Evolutionary conservation across 2,113 vertebrate genomes (phyloP), one percentile per base, ranked within the genome.

Genomic region (Tringa solitaria): DNA sequence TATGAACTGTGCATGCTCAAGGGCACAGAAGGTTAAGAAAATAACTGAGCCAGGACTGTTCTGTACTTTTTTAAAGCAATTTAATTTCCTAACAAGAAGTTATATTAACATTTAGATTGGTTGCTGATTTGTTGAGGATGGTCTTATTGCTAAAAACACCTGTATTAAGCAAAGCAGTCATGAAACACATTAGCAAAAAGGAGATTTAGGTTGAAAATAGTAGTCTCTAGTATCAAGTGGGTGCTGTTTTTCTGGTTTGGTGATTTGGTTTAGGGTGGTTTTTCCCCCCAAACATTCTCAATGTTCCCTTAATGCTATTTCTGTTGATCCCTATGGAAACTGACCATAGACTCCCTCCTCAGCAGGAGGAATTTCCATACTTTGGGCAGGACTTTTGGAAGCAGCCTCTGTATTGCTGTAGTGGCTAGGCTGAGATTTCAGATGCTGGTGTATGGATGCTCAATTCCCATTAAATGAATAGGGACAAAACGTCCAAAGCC

Each of bases 1-100:
- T n/a, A 57, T 53, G 64, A 91, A 85, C 61, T 81, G 28, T 78
- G 63, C 15, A 30, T n/a, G 33, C 74, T 93, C 70, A 96, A 97
- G 93, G 95, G 59, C 83, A 68, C 24, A 0, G 12, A 50, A 94
- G 87, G 91, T 72, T 82, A 51, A 86, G 79, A 33, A 84, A 68
- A 77, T 27, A 86, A 84, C 46, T 7, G n/a, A 78, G 56, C 13
- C 39, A 21, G 79, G 65, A 59, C 33, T 9, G 8, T 72, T 81
- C 32, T 48, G 37, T 37, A 74, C 35, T 39, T 90, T 90, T 54
- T 83, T 1, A 73, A 73, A 94, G 37, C 11, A 54, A 57, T 82
- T 41, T 50, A 27, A 78, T 89, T 90, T 87, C 57, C 65, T 84
- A 24, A 84, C 63, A 28, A 50, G 57, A 63, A 39, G 37, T 37